phyloP scores from a whole-genome alignment of 1,140 invertebrate species.

The Wiebesia pumilae region DNA sequence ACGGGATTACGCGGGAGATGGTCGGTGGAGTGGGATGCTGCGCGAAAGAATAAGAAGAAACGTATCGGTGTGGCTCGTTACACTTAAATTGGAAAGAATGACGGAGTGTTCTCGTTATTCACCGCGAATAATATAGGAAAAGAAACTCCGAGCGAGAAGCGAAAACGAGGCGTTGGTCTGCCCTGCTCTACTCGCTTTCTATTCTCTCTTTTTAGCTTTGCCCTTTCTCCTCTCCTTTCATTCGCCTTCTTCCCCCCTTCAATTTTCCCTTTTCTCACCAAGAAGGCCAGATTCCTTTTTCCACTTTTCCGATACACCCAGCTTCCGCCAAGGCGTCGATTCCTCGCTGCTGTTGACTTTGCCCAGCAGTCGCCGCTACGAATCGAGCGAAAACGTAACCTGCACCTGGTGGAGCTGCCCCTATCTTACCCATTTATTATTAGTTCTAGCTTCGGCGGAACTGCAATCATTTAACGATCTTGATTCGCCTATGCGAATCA shows the following conservation, averaged over 20 bases:
- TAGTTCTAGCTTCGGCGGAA: background rate
- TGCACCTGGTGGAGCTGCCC: background rate
- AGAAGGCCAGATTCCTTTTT: background rate
- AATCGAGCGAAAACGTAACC: background rate
- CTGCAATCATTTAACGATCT: background rate
- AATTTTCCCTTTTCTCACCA: constrained; percentile 23
- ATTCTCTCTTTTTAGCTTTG: background rate
- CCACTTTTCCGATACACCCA: constrained; percentile 40
- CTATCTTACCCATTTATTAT: background rate
- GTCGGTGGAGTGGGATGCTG: constrained; percentile 56
- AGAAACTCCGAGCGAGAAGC: constrained; percentile 57
- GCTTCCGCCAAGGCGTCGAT: background rate
- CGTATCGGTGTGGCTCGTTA: constrained; percentile 75
- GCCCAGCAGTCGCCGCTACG: background rate
- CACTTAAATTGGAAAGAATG: constrained; percentile 76
- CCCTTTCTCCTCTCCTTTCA: background rate
- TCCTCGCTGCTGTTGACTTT: background rate
- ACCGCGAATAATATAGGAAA: constrained; percentile 73
- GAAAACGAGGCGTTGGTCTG: constrained; percentile 4
- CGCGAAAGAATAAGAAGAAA: constrained; percentile 74
- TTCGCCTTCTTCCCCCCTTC: background rate
- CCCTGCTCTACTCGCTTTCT: background rate
- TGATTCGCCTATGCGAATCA: background rate
- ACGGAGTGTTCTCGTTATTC: constrained; percentile 75
- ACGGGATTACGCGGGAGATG: constrained; percentile 70